These are phyloP conservation scores for Triops longicaudatus DNA, from an alignment of 1,140 invertebrate species.

Conservation along the genomic window DNA sequence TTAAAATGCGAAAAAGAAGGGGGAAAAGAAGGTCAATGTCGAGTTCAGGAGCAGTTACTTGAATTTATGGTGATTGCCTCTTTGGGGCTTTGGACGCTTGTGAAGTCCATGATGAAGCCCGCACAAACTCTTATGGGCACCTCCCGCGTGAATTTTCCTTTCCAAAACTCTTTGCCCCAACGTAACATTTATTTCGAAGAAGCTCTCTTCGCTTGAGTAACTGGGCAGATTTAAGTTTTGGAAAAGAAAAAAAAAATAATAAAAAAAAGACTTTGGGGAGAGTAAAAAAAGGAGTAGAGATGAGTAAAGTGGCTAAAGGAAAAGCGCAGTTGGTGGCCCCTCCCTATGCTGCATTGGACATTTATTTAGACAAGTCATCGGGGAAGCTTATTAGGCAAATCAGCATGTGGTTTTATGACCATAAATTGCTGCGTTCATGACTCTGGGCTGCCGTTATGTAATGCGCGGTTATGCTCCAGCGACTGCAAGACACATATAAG, in stretches of 20 bases:
- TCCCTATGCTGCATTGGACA: slow-evolving; percentile 5
- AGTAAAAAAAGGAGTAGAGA: background rate
- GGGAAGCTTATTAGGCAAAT: slow-evolving; percentile 15
- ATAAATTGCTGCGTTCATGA: slow-evolving; percentile 12
- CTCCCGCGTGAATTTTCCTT: slow-evolving; percentile 6
- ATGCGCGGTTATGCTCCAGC: slow-evolving; percentile 5
- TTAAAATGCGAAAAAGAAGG: background rate
- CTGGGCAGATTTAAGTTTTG: background rate
- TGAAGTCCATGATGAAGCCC: slow-evolving; percentile 7
- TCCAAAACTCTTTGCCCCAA: background rate
- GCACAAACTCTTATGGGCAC: slow-evolving; percentile 1
- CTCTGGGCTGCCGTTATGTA: slow-evolving; percentile 11
- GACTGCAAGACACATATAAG: background rate
- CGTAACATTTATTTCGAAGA: background rate
- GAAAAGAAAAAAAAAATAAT: background rate
- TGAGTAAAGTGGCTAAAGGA: slow-evolving; percentile 1
- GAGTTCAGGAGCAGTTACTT: slow-evolving; percentile 14
- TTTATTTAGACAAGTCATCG: slow-evolving; percentile 15
- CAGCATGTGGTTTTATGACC: slow-evolving; percentile 14
- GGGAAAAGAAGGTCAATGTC: slow-evolving; percentile 1
- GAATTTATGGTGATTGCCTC: slow-evolving; percentile 15
- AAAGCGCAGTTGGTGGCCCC: slow-evolving; percentile 4
- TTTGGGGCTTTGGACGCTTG: background rate
- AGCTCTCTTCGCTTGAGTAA: background rate
- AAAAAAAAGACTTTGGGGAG: background rate